Evolutionary conservation across 2,113 vertebrate species (phyloP).

Genomic region (Ceyx melanurus): DNA sequence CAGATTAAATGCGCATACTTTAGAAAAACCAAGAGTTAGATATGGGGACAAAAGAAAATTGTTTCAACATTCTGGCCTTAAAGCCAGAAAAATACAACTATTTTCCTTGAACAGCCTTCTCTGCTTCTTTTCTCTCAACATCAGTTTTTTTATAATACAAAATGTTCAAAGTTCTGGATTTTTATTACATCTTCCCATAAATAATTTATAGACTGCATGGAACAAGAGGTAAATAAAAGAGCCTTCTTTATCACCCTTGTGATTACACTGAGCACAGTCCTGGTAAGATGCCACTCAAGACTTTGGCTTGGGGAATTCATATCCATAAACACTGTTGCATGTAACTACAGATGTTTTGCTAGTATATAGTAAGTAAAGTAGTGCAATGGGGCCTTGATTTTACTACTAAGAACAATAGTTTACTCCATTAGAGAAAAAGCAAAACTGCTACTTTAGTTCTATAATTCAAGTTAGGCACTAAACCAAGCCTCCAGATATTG

Average conservation of each 20-base stretch:
- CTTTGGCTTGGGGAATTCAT: neutral
- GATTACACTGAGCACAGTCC: neutral
- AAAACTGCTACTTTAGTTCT: neutral
- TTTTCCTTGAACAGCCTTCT: neutral
- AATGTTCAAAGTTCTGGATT: neutral
- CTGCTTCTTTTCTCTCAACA: neutral
- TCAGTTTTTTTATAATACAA: constrained; percentile 10
- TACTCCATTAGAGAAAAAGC: neutral
- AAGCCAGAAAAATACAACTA: neutral
- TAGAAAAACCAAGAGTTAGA: neutral
- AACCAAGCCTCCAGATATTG: neutral
- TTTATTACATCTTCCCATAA: neutral
- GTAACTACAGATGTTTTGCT: neutral
- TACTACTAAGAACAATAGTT: neutral
- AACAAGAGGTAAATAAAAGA: neutral
- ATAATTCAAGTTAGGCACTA: neutral
- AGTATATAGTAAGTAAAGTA: neutral
- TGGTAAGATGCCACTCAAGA: neutral
- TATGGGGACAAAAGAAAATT: neutral
- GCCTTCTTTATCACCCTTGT: neutral
- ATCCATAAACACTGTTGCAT: neutral
- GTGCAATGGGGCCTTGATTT: neutral
- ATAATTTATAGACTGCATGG: neutral
- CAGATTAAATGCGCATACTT: neutral
- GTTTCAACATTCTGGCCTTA: constrained; percentile 2